phyloP scores from a whole-genome alignment of 2,113 vertebrate species.

The Mola mola region DNA sequence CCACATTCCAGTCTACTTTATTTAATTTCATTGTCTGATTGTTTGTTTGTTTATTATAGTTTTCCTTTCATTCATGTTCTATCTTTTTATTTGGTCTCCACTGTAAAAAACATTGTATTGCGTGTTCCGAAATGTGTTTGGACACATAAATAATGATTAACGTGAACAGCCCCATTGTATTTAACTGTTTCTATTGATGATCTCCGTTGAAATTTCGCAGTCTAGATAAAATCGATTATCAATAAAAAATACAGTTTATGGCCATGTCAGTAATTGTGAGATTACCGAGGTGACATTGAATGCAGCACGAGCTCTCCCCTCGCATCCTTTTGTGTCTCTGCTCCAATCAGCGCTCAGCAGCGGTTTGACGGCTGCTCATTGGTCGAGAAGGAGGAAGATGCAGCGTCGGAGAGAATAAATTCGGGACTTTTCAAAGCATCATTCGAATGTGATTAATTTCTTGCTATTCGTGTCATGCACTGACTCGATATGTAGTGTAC shows the following conservation, averaged over 20 bases:
- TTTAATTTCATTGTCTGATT: no score
- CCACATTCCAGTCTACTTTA: no score
- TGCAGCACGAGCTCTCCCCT: slow-evolving; percentile 34
- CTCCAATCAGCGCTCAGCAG: slow-evolving; percentile 65
- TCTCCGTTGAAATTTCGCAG: no score
- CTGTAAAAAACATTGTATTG: no score
- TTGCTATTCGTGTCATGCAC: not conserved
- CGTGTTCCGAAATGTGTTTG: not conserved
- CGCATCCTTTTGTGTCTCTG: slow-evolving; percentile 71
- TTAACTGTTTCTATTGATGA: no score
- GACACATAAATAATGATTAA: not conserved
- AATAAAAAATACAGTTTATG: not conserved
- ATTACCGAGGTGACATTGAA: not conserved
- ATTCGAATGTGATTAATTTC: not conserved
- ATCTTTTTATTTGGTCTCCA: no score
- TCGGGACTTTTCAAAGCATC: slow-evolving; percentile 34
- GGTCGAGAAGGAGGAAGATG: slow-evolving; percentile 70
- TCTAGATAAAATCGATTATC: not conserved
- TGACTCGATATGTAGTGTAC: not conserved
- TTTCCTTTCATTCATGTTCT: no score
- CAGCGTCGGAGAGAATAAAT: slow-evolving; percentile 50
- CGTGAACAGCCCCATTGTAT: no score
- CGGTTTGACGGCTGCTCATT: slow-evolving; percentile 42
- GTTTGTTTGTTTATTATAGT: no score
- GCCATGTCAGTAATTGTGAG: accelerated